These are phyloP conservation scores for Erannis defoliaria DNA, from an alignment of 2,888 invertebrate species.

Conservation along the genomic window DNA sequence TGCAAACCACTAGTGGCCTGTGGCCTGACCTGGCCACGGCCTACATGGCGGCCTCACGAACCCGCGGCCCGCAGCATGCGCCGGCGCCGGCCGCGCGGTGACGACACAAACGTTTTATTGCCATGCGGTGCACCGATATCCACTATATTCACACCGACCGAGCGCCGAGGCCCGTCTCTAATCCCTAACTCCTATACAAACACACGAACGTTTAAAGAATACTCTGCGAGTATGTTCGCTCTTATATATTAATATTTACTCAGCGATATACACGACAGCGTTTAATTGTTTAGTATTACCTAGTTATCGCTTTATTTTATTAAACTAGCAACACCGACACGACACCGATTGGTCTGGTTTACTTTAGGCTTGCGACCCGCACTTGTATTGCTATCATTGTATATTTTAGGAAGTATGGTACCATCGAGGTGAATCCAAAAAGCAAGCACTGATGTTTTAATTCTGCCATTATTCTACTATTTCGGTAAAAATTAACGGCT, in stretches of 20 bases:
- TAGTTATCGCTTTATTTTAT: slow-evolving; percentile 61
- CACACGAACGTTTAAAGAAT: slow-evolving; percentile 10
- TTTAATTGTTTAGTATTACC: slow-evolving; percentile 57
- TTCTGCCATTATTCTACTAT: background rate
- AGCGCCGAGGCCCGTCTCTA: slow-evolving; percentile 35
- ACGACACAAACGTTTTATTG: slow-evolving; percentile 60
- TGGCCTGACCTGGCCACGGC: background rate
- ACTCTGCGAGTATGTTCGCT: slow-evolving; percentile 45
- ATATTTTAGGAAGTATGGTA: slow-evolving; percentile 36
- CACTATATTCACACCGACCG: slow-evolving; percentile 48
- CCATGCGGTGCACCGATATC: slow-evolving; percentile 68
- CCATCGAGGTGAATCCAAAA: slow-evolving; percentile 30
- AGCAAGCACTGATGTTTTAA: slow-evolving; percentile 26
- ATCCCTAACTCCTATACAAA: background rate
- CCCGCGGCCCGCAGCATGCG: background rate
- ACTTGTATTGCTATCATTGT: slow-evolving; percentile 75
- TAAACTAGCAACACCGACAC: slow-evolving; percentile 78
- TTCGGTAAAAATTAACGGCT: background rate
- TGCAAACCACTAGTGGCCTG: background rate
- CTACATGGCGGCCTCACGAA: background rate
- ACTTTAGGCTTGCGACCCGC: slow-evolving; percentile 65
- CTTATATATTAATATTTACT: slow-evolving; percentile 47
- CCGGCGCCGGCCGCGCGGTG: slow-evolving; percentile 26
- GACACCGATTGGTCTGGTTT: slow-evolving; percentile 82
- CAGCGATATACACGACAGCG: slow-evolving; percentile 67